phyloP scores from a whole-genome alignment of 2,113 vertebrate genomes.

The Eurypyga helias region DNA sequence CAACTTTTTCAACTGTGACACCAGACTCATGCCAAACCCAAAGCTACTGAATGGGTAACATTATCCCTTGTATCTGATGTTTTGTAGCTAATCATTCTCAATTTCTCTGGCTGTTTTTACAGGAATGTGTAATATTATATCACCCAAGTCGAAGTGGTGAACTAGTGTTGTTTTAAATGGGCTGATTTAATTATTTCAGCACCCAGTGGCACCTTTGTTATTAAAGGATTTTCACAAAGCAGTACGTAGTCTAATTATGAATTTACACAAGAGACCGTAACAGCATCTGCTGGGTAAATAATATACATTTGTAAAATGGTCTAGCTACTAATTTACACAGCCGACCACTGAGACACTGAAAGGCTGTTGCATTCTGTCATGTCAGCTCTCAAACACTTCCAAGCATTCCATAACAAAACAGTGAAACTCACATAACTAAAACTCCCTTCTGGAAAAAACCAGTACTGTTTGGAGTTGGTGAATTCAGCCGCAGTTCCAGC shows the following conservation, averaged over 20 bases:
- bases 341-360: constrained; percentile 49
- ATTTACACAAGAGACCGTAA: constrained; percentile 51
- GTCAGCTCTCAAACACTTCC: constrained; percentile 41
- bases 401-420: constrained; percentile 2
- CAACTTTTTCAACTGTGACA: constrained; percentile 66
- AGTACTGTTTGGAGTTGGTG: neutral
- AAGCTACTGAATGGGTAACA: constrained; percentile 72
- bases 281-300: constrained; percentile 74
- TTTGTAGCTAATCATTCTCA: constrained; percentile 31
- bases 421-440: neutral
- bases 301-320: constrained; percentile 74
- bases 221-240: constrained; percentile 44
- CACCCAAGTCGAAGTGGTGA: neutral
- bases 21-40: constrained; percentile 71
- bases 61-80: constrained; percentile 51
- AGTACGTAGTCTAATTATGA: constrained; percentile 17
- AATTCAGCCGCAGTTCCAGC: neutral
- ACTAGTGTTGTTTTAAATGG: constrained; percentile 36
- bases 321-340: constrained; percentile 69
- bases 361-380: constrained; percentile 50
- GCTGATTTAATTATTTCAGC: constrained; percentile 71
- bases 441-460: neutral
- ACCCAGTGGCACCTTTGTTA: constrained; percentile 68
- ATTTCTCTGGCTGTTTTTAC: neutral
- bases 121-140: constrained; percentile 46